These are phyloP conservation scores for Zophobas atratus DNA, from an alignment of 1,140 invertebrate species.

Conservation along the genomic window DNA sequence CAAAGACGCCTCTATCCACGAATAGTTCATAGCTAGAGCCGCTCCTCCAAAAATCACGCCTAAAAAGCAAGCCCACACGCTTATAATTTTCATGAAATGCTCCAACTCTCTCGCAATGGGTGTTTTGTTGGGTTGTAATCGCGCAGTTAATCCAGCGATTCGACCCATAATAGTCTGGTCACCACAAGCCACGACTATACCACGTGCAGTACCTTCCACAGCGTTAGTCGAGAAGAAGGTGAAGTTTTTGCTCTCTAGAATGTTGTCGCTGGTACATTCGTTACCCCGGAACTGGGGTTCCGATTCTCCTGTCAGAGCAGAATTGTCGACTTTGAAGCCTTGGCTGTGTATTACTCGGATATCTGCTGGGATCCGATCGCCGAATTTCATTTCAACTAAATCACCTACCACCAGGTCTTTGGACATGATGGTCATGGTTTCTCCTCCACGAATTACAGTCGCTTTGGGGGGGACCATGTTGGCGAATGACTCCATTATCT, in stretches of 20 bases:
- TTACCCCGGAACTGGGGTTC: conserved; percentile 77
- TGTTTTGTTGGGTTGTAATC: conserved; percentile 80
- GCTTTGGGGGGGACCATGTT: conserved; percentile 77
- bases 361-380: conserved; percentile 84
- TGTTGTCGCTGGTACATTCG: conserved; percentile 78
- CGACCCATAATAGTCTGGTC: conserved; percentile 89
- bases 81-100: conserved; percentile 86
- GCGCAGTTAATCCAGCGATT: conserved; percentile 85
- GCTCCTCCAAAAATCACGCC: conserved; percentile 84
- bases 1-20: conserved; percentile 83
- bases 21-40: conserved; percentile 79
- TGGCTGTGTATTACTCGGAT: conserved; percentile 79
- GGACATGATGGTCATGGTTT: conserved; percentile 75
- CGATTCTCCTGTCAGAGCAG: conserved; percentile 82
- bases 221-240: conserved; percentile 87
- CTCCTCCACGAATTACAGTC: conserved; percentile 78
- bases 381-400: conserved; percentile 82
- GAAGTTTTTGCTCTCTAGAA: conserved; percentile 83
- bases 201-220: conserved; percentile 81
- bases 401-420: conserved; percentile 81
- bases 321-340: conserved; percentile 74
- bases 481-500: conserved; percentile 84
- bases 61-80: conserved; percentile 81
- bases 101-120: conserved; percentile 85
- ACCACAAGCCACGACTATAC: conserved; percentile 78